These are phyloP conservation scores for Meloidogyne hapla DNA, from an alignment of 1,140 invertebrate species.

Conservation along the genomic window DNA sequence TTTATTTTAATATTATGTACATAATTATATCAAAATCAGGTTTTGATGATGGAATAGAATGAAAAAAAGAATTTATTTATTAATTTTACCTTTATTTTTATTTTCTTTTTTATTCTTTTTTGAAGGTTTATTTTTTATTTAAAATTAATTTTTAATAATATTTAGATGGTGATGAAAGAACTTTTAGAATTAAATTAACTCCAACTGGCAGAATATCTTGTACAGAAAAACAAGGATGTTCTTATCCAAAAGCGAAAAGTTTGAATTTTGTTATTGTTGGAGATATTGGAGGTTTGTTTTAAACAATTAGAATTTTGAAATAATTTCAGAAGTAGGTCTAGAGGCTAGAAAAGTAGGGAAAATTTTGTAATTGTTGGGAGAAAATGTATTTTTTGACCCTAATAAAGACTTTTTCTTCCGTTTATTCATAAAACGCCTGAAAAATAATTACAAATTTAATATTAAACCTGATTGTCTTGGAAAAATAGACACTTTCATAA, in stretches of 20 bases:
- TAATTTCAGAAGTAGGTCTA: no score
- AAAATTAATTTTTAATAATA: not conserved
- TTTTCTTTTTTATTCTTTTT: not conserved
- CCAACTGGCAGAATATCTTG: conserved; percentile 32
- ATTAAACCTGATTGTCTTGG: no score
- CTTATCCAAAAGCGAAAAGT: not conserved
- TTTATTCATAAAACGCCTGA: no score
- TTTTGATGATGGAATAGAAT: not conserved
- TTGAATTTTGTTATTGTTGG: conserved; percentile 54
- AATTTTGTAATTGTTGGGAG: no score
- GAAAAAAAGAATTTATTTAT: not conserved
- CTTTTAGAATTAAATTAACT: conserved; percentile 21
- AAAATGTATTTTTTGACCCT: no score
- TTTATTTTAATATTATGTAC: not conserved
- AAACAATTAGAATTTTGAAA: not conserved
- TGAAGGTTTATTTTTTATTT: not conserved
- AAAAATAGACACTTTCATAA: no score
- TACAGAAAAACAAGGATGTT: conserved; percentile 28
- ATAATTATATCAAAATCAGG: not conserved
- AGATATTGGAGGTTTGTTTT: conserved; percentile 53
- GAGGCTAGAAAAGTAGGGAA: no score
- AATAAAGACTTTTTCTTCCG: no score
- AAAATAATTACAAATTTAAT: no score
- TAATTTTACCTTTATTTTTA: not conserved
- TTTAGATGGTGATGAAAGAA: not conserved